Percentiles rank a stretch among this genome's conserved stretches.
phyloP scores from a whole-genome alignment of 2,113 vertebrate species.

The Cryptotis parvus region DNA sequence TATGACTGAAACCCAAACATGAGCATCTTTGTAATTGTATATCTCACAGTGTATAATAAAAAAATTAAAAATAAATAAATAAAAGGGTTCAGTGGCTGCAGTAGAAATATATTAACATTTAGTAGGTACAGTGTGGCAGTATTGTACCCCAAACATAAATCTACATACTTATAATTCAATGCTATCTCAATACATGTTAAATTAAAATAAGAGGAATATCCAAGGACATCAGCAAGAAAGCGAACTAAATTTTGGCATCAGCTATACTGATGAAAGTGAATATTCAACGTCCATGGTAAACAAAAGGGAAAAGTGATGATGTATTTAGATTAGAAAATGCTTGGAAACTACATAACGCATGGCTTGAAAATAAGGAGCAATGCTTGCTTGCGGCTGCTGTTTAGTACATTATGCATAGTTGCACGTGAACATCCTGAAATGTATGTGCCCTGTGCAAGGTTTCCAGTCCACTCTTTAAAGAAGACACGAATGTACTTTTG shows the following conservation, averaged over 20 bases:
- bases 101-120: too few relatives aligned
- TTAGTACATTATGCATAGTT: not conserved
- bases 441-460: not conserved
- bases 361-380: not conserved
- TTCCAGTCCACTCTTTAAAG: not conserved
- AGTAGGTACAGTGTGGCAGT: too few relatives aligned
- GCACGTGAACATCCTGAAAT: not conserved
- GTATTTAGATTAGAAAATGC: not conserved
- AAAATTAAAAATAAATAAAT: too few relatives aligned
- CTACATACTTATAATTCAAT: too few relatives aligned
- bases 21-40: too few relatives aligned
- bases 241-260: not conserved
- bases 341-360: not conserved
- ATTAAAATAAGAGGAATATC: not conserved
- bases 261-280: not conserved
- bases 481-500: not conserved
- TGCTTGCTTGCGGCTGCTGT: rapidly evolving
- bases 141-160: too few relatives aligned
- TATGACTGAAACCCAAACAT: too few relatives aligned
- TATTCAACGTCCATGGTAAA: not conserved
- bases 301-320: not conserved
- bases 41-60: too few relatives aligned
- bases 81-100: too few relatives aligned
- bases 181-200: too few relatives aligned
- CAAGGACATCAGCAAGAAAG: not conserved